A percentile compares a stretch with the other conserved stretches of the same genome.
These are phyloP conservation scores for Pterocles orientalis DNA, from an alignment of 2,113 vertebrate genomes.

Conservation along the genomic window DNA sequence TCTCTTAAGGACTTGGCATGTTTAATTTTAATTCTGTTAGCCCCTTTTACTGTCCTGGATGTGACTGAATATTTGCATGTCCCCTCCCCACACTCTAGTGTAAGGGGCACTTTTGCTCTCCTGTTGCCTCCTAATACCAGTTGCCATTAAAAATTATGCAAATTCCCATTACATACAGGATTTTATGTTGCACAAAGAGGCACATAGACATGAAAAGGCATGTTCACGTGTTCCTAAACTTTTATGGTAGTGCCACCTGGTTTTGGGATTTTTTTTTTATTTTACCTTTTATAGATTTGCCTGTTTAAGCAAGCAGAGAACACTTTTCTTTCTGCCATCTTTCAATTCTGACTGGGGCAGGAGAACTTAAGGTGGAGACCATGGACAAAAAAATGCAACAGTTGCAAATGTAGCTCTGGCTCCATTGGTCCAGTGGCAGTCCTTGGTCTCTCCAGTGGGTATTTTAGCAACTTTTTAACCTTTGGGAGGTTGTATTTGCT, in stretches of 20 bases:
- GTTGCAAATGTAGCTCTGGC: not conserved
- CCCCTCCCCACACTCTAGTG: not conserved
- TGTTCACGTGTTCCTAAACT: not conserved
- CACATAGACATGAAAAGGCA: fast-evolving
- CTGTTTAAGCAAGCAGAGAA: not conserved
- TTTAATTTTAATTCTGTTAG: not conserved
- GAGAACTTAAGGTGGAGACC: not conserved
- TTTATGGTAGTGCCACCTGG: not conserved
- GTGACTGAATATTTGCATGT: not conserved
- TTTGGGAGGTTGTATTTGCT: not conserved
- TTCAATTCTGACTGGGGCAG: not conserved
- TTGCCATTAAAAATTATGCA: not conserved
- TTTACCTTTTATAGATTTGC: not conserved
- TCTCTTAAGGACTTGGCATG: not conserved
- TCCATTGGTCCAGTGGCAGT: not conserved
- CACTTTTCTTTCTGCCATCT: not conserved
- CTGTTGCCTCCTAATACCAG: not conserved
- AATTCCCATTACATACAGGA: not conserved
- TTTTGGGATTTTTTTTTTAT: not conserved
- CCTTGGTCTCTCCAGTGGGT: not conserved
- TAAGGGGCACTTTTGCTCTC: not conserved
- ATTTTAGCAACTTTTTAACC: not conserved
- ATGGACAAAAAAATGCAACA: not conserved
- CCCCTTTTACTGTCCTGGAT: not conserved
- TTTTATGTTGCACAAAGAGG: not conserved